Evolutionary conservation across 2,113 vertebrate genomes (phyloP), one percentile per base, ranked within the genome.

Genomic region (Steatornis caripensis): DNA sequence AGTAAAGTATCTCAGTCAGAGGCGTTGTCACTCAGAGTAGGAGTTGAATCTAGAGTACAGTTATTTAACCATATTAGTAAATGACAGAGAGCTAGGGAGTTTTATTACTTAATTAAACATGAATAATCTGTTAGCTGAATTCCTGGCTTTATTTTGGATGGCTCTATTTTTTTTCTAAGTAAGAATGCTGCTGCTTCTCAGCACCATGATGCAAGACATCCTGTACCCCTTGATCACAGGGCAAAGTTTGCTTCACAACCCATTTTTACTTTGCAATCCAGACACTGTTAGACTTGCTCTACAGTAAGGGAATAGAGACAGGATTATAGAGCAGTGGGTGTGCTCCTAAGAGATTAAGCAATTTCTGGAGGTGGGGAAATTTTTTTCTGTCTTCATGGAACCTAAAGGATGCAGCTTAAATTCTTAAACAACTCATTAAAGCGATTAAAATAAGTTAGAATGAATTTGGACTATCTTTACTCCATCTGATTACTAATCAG

Each of bases 331-430:
- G 55, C 9, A 74, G 1, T 45, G 12, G 2, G 12, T 61, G 27
- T 24, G 12, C 9, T 68, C 20, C 17, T 36, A 39, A 3, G 15
- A 4, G 78, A 4, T 41, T 70, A 74, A 84, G 41, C 0, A 55
- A 41, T 62, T 66, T 78, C 8, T 32, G 12, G 3, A 1, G 6
- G 2, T 13, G 3, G 2, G 5, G 3, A 54, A 5, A 4, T 27
- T 11, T 46, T 80, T 60, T 60, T 70, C 8, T 57, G 10, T 49
- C 39, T 61, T 78, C 32, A 2, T 4, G 2, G 2, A 84, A 65
- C 15, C 1, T 57, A 74, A 87, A 66, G 4, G 4, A 65, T 72
- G 41, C 13, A 12, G 16, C 11, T 6, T 53, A 41, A 82, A 53
- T 45, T 54, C 19, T 78, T 70, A 65, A 79, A 43, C 6, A 74